phyloP scores from a whole-genome alignment of 2,113 vertebrate genomes.

The Urocolius indicus region DNA sequence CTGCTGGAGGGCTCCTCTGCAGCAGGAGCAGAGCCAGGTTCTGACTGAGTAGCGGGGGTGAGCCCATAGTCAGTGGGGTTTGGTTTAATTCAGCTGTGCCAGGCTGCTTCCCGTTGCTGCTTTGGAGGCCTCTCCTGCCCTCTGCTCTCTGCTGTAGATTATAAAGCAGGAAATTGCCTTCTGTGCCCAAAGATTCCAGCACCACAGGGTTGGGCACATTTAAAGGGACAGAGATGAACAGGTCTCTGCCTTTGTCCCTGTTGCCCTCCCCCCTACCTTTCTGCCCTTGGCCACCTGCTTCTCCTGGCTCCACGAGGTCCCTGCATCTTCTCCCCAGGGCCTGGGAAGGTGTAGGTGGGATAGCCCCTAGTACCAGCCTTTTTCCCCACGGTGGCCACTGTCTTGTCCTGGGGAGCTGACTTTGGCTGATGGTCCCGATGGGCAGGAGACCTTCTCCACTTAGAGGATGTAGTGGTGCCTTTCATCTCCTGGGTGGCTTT shows the following conservation, averaged over 20 bases:
- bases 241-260: rapidly evolving
- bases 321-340: neutral
- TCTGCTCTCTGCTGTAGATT: rapidly evolving
- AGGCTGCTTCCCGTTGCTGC: neutral
- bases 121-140: rapidly evolving
- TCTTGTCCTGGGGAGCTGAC: too few relatives aligned
- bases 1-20: neutral
- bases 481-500: too few relatives aligned
- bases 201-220: rapidly evolving
- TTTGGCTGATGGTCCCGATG: too few relatives aligned
- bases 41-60: rapidly evolving
- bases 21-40: neutral
- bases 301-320: rapidly evolving
- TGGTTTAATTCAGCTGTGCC: neutral
- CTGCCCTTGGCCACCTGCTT: neutral
- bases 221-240: neutral
- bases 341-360: too few relatives aligned
- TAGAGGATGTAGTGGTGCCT: too few relatives aligned
- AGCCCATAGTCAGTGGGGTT: neutral
- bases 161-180: neutral
- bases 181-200: rapidly evolving
- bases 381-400: too few relatives aligned
- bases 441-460: too few relatives aligned
- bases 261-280: neutral
- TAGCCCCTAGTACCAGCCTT: too few relatives aligned